A percentile compares a stretch with the other conserved stretches of the same genome.
These are phyloP conservation scores for Chaenocephalus aceratus DNA, from an alignment of 2,113 vertebrate genomes.

Conservation along the genomic window DNA sequence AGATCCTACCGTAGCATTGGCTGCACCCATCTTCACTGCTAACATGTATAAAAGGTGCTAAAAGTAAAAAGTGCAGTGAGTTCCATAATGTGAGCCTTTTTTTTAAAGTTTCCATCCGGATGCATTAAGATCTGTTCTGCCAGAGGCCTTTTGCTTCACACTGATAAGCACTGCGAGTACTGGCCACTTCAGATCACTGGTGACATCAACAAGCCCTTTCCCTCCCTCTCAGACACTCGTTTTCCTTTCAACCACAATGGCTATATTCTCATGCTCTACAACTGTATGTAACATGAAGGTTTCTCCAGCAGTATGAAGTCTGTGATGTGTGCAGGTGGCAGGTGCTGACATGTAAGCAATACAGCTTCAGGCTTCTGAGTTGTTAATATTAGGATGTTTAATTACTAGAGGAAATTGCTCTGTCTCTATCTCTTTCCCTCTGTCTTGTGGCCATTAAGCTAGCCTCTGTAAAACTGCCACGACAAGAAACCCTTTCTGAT, in stretches of 20 bases:
- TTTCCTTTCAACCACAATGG: constrained; percentile 26
- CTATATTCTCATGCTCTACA: constrained; percentile 5
- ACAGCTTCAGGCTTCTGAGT: constrained; percentile 24
- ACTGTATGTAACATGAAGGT: constrained; percentile 8
- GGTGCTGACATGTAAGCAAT: constrained; percentile 24
- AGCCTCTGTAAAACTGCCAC: not conserved
- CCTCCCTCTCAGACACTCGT: constrained; percentile 26
- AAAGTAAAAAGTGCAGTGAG: constrained; percentile 23
- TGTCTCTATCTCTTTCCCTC: constrained; percentile 5
- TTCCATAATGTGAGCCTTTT: constrained; percentile 30
- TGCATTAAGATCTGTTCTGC: constrained; percentile 36
- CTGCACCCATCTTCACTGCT: constrained; percentile 43
- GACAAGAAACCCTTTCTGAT: not conserved
- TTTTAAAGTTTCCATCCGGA: constrained; percentile 41
- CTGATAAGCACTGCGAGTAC: constrained; percentile 26
- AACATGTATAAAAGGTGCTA: constrained; percentile 25
- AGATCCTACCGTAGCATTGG: constrained; percentile 41
- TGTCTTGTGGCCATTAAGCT: constrained; percentile 7
- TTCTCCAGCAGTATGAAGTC: not conserved
- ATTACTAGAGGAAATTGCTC: constrained; percentile 41
- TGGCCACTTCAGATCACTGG: constrained; percentile 27
- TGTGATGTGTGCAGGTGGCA: constrained; percentile 30
- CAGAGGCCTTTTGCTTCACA: constrained; percentile 32
- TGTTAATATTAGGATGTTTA: constrained; percentile 46
- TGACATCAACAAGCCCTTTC: constrained; percentile 26